Conservation (phyloP, 1,140 invertebrate genomes). For the Bacillus rossius region DNA sequence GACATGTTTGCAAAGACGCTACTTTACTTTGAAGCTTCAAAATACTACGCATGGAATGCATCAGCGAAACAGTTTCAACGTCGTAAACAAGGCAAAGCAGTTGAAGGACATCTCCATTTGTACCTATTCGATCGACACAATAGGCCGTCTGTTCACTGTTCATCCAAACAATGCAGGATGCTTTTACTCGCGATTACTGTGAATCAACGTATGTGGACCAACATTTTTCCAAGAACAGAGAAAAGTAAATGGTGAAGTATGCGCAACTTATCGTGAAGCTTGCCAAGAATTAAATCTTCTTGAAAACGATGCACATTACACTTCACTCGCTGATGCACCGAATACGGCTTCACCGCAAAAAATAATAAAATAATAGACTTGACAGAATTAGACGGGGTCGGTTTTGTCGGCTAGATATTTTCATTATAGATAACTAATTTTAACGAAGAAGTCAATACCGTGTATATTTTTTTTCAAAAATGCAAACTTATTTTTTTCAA, state of each 20-base stretch:
- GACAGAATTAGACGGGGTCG: too few species aligned
- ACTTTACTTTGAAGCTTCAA: conserved; percentile 37
- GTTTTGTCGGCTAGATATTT: too few species aligned
- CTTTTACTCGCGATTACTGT: conserved; percentile 38
- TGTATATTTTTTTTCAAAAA: too few species aligned
- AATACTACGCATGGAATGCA: conserved; percentile 38
- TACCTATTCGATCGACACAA: conserved; percentile 28
- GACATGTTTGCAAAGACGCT: conserved; percentile 37
- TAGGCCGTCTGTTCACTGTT: conserved; percentile 39
- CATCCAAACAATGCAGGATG: conserved; percentile 37
- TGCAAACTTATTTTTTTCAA: too few species aligned
- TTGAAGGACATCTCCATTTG: conserved; percentile 28
- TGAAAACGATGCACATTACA: conserved; percentile 37
- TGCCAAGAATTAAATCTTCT: conserved; percentile 36
- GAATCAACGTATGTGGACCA: conserved; percentile 37
- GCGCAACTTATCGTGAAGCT: conserved; percentile 37
- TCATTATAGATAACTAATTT: too few species aligned
- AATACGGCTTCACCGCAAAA: conserved; percentile 28
- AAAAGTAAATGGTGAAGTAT: conserved; percentile 40
- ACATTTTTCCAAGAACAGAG: conserved; percentile 37
- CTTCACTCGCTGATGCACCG: conserved; percentile 31
- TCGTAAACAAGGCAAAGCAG: conserved; percentile 22
- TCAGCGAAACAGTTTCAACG: conserved; percentile 26
- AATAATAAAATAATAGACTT: too few species aligned
- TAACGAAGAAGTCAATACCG: too few species aligned